These are phyloP conservation scores for Seira ritae DNA, from an alignment of 2,888 invertebrate species.

Conservation along the genomic window DNA sequence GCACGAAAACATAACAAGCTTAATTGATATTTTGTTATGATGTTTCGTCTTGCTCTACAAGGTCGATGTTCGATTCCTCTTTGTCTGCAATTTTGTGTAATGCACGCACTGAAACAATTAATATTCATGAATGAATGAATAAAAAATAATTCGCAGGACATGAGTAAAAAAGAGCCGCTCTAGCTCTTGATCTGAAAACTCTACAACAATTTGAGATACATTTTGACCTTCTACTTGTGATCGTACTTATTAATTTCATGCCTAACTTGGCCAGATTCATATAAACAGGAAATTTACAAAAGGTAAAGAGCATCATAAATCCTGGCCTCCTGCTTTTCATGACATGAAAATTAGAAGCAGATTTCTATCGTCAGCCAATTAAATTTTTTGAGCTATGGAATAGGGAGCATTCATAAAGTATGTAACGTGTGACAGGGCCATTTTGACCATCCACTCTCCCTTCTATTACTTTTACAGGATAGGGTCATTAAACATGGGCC, in stretches of 20 bases:
- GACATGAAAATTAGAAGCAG: not conserved
- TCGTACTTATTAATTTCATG: not conserved
- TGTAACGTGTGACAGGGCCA: too few species aligned
- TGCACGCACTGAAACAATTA: slow-evolving; percentile 17
- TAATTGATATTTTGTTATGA: not conserved
- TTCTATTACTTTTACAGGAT: not conserved
- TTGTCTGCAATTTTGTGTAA: not conserved
- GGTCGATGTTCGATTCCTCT: not conserved
- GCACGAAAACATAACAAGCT: not conserved
- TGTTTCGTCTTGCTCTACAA: not conserved
- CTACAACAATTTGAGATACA: not conserved
- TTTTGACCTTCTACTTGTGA: slow-evolving; percentile 5
- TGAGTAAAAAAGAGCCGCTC: not conserved
- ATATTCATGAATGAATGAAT: slow-evolving; percentile 15
- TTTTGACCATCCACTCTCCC: too few species aligned
- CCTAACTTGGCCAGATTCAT: not conserved
- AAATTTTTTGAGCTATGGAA: not conserved
- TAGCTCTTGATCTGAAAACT: not conserved
- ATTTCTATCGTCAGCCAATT: not conserved
- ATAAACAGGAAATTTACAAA: not conserved
- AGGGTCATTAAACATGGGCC: not conserved
- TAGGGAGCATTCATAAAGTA: too few species aligned
- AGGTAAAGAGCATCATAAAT: not conserved
- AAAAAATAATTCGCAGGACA: not conserved
- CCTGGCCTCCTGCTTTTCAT: not conserved